Percentiles rank a stretch among this genome's conserved stretches.
Conservation (phyloP, 2,888 invertebrate species). For the Ennomos erosarius region DNA sequence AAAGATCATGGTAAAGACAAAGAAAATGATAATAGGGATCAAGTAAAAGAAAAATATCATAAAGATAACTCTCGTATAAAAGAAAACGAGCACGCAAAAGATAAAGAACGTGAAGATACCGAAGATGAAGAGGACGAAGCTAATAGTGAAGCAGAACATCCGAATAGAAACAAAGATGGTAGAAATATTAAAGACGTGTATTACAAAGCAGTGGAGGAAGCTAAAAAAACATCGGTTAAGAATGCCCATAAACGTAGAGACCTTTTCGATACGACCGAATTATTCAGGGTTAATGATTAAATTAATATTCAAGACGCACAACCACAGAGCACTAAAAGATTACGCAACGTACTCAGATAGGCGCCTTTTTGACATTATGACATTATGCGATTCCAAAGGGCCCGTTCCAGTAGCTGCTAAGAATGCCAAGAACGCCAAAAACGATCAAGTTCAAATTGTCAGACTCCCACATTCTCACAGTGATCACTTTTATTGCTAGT, state of each 20-base stretch:
- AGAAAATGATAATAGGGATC: neutral
- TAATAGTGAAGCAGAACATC: neutral
- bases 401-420: too few relatives aligned
- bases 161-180: constrained; percentile 26
- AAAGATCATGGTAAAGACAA: neutral
- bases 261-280: constrained; percentile 12
- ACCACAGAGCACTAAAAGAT: too few relatives aligned
- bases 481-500: too few relatives aligned
- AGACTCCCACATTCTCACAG: too few relatives aligned
- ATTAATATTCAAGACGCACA: neutral
- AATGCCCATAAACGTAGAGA: constrained; percentile 17
- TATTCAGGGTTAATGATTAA: constrained; percentile 7
- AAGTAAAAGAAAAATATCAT: neutral
- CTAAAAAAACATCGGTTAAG: constrained; percentile 48
- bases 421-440: too few relatives aligned
- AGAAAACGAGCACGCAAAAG: neutral
- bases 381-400: too few relatives aligned
- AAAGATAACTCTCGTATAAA: constrained; percentile 1
- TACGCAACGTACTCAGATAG: too few relatives aligned
- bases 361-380: too few relatives aligned
- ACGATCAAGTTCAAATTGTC: too few relatives aligned
- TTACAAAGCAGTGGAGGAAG: constrained; percentile 54
- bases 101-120: too few relatives aligned
- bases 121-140: neutral
- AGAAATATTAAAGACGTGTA: constrained; percentile 60